Evolutionary conservation across 2,113 vertebrate species (phyloP).

Genomic region (Rallus limicola): DNA sequence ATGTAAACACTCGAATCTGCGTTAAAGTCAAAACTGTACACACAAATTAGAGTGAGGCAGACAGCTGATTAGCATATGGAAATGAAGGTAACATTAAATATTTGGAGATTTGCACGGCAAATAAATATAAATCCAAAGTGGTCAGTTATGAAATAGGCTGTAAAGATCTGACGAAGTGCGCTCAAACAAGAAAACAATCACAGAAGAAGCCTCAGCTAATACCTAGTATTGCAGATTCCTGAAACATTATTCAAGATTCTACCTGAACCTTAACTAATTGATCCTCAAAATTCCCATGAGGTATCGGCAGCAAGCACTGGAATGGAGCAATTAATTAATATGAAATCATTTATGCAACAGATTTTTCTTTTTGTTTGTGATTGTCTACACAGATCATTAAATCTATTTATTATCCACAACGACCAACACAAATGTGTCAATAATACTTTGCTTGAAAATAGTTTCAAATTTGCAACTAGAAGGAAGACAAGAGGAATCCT

Average conservation of each 20-base stretch:
- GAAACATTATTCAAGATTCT: constrained; percentile 11
- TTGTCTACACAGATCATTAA: constrained; percentile 33
- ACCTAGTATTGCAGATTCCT: neutral
- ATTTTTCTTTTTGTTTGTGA: constrained; percentile 48
- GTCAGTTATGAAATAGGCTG: constrained; percentile 14
- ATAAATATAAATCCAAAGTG: constrained; percentile 29
- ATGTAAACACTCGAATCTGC: constrained; percentile 24
- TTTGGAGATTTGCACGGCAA: constrained; percentile 27
- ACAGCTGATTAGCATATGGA: constrained; percentile 16
- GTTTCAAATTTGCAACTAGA: neutral
- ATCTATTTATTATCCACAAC: constrained; percentile 33
- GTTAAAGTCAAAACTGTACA: constrained; percentile 7
- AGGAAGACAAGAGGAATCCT: neutral
- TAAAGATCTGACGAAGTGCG: neutral
- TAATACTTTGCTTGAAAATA: constrained; percentile 6
- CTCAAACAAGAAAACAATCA: neutral
- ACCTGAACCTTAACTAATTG: constrained; percentile 40
- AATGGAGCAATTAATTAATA: constrained; percentile 31
- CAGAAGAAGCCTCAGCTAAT: neutral
- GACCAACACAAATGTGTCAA: constrained; percentile 22
- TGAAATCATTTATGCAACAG: constrained; percentile 1
- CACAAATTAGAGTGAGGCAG: constrained; percentile 19
- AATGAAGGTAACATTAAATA: constrained; percentile 36
- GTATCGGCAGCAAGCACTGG: neutral
- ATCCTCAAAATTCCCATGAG: neutral